These are phyloP conservation scores for Crocallis elinguaria DNA, from an alignment of 2,888 invertebrate genomes.

Conservation along the genomic window DNA sequence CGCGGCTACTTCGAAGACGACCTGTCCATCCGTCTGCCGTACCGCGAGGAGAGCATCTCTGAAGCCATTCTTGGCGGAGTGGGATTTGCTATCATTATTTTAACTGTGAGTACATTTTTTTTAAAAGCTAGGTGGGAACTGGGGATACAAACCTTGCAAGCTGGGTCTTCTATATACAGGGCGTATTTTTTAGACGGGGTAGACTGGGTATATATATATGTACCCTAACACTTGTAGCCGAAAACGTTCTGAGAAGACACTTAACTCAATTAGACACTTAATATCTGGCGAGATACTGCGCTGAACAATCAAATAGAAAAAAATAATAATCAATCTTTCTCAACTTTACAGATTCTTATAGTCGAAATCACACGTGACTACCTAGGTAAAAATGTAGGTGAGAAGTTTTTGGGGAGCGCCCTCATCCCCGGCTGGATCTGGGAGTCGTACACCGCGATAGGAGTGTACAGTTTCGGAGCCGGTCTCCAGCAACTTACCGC, in stretches of 20 bases:
- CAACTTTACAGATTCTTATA: slow-evolving; percentile 53
- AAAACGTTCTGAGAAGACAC: no score
- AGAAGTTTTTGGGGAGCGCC: slow-evolving; percentile 69
- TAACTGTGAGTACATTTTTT: slow-evolving; percentile 50
- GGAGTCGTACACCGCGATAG: slow-evolving; percentile 86
- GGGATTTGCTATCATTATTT: slow-evolving; percentile 83
- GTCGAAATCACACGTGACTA: slow-evolving; percentile 60
- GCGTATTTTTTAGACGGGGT: no score
- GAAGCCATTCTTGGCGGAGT: slow-evolving; percentile 88
- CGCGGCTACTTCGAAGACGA: slow-evolving; percentile 97
- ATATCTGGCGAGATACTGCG: no score
- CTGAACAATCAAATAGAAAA: no score
- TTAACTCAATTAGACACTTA: no score
- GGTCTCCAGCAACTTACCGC: slow-evolving; percentile 10
- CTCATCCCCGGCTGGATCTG: slow-evolving; percentile 86
- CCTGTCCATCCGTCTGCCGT: slow-evolving; percentile 93
- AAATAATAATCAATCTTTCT: no score
- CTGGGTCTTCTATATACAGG: no score
- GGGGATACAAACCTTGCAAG: no score
- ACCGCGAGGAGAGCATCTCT: slow-evolving; percentile 89
- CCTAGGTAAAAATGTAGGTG: slow-evolving; percentile 62
- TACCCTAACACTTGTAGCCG: no score
- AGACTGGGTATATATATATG: no score
- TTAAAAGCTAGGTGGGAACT: no score
- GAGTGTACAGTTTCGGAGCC: slow-evolving; percentile 90